Evolutionary conservation across 2,113 vertebrate species (phyloP), one percentile per base, ranked within the genome.

Genomic region (Callipepla squamata): DNA sequence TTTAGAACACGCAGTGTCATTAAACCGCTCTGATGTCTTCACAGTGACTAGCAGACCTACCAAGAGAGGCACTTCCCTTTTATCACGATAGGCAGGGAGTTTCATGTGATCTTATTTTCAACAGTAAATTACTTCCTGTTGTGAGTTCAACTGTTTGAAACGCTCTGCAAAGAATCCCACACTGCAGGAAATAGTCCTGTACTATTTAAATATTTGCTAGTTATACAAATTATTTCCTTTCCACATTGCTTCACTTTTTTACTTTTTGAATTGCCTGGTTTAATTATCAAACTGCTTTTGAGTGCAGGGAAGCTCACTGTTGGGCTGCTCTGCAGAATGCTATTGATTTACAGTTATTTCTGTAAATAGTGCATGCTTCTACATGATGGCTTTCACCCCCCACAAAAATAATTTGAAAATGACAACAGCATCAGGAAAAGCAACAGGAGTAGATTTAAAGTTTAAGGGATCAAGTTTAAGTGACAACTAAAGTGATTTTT

Each of bases 61-160:
- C 66, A 75, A 93, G 87, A n/a, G 78, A 94, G 94, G 83, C 47
- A 94, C 93, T 97, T 96, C 94, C 87, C 75, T 92, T 93, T 94
- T 84, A 95, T 91, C 95, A 95, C 84, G 90, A 84, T 42, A 72
- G 50, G 86, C 90, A 94, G 74, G 32, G 61, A 67, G 51, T 48
- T 90, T 92, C 93, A 80, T 85, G 85, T 81, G 96, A 94, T 95
- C 94, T 96, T 96, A 94, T 95, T 97, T 96, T 96, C 95, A 86
- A 73, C 87, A 96, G 96, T 89, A 97, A 96, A 97, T 97, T 95
- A 97, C 95, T 97, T 97, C 97, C 85, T 85, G 93, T 95, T 95
- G 62, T 89, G 96, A 96, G 92, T 97, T 95, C 68, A 79, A 90
- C 91, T 82, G 42, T 85, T 90, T 82, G 91, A 96, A 97, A 93